A percentile compares a stretch with the other conserved stretches of the same genome.
Evolutionary conservation across 1,140 invertebrate species (phyloP).

Genomic region (Chlorops oryzae): DNA sequence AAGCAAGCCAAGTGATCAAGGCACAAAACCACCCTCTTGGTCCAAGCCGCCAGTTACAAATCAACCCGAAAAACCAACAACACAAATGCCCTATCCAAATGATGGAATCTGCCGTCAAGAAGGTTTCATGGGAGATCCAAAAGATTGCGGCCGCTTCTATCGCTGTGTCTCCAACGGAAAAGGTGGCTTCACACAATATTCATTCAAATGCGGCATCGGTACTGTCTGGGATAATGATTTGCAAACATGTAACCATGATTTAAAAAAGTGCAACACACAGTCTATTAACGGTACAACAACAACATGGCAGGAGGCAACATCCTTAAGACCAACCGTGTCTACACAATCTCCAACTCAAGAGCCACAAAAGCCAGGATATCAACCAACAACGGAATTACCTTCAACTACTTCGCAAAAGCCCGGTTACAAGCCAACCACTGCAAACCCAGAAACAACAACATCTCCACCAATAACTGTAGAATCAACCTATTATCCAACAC

Average conservation of each 20-base stretch:
- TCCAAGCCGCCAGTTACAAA: not conserved
- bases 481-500: no score
- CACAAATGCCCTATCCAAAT: not conserved
- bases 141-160: constrained; percentile 63
- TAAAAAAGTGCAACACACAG: constrained; percentile 32
- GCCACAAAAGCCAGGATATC: not conserved
- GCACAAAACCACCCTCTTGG: constrained; percentile 7
- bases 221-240: constrained; percentile 60
- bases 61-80: constrained; percentile 7
- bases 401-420: not conserved
- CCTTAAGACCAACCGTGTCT: not conserved
- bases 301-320: constrained; percentile 1
- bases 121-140: constrained; percentile 32
- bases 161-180: constrained; percentile 57
- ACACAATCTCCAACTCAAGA: constrained; percentile 3
- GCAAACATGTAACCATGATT: constrained; percentile 56
- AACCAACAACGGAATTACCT: not conserved
- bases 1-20: constrained; percentile 8
- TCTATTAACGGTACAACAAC: not conserved
- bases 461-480: no score
- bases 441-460: constrained; percentile 3
- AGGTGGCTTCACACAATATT: constrained; percentile 52
- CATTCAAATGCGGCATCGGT: constrained; percentile 58
- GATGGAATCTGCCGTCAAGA: constrained; percentile 24
- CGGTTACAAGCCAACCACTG: not conserved